Conservation (phyloP, 1,140 invertebrate genomes). For the Marisa cornuarietis region DNA sequence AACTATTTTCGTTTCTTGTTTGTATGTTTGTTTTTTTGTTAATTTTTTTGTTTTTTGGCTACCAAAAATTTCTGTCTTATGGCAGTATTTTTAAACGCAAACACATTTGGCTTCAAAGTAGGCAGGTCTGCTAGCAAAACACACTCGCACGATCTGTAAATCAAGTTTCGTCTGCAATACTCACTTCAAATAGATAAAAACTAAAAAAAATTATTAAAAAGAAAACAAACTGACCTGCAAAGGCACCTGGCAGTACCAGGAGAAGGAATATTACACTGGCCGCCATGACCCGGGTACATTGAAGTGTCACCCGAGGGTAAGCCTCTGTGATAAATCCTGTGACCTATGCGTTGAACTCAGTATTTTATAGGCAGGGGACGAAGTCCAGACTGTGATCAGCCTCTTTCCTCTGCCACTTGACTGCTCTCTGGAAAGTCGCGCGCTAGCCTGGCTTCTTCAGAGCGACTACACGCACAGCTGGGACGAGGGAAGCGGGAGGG, state of each 20-base stretch:
- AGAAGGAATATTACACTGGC: slow-evolving; percentile 19
- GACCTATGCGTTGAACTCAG: background rate
- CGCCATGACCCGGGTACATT: background rate
- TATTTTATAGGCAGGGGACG: background rate
- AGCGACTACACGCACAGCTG: too few relatives aligned
- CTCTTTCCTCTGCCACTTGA: background rate
- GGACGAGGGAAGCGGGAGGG: too few relatives aligned
- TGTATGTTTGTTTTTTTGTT: background rate
- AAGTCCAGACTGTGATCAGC: too few relatives aligned
- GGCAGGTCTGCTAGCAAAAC: background rate
- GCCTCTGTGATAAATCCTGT: background rate
- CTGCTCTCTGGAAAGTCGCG: background rate
- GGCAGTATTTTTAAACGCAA: background rate
- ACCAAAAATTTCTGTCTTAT: too few relatives aligned
- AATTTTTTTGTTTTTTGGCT: background rate
- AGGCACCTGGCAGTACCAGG: slow-evolving; percentile 3
- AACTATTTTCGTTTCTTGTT: background rate
- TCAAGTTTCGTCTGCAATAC: background rate
- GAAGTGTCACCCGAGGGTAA: too few relatives aligned
- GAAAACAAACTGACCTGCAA: slow-evolving; percentile 11
- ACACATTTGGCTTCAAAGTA: background rate
- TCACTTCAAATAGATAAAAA: background rate
- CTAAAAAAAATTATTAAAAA: background rate
- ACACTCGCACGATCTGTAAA: background rate
- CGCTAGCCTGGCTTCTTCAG: background rate